These are phyloP conservation scores for Apomyelois bistriatella DNA, from an alignment of 2,888 invertebrate species.

Conservation along the genomic window DNA sequence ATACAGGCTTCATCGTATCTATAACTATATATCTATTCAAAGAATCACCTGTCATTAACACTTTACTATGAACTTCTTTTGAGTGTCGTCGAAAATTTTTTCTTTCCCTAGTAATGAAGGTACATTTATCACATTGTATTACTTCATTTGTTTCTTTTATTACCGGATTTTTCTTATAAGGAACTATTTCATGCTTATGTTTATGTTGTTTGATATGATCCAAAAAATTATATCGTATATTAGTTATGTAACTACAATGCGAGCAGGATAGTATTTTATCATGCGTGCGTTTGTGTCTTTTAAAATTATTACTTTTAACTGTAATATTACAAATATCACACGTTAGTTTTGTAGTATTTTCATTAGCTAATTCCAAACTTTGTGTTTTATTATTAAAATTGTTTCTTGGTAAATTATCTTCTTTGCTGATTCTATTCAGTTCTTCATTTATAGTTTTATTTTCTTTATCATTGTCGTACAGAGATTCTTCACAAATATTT, in stretches of 20 bases:
- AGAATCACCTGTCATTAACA: background rate
- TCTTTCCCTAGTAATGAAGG: background rate
- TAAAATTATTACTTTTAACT: background rate
- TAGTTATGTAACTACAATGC: conserved; percentile 1
- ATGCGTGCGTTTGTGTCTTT: background rate
- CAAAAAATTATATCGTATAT: background rate
- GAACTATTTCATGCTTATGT: no score
- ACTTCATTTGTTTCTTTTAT: no score
- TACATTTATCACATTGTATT: background rate
- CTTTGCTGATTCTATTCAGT: background rate
- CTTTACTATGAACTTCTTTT: background rate
- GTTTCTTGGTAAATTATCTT: background rate
- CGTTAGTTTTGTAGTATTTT: background rate
- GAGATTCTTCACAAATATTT: background rate
- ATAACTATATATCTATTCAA: background rate
- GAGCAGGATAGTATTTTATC: background rate
- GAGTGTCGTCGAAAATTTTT: background rate
- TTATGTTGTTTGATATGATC: no score
- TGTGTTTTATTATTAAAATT: background rate
- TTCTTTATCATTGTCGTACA: background rate
- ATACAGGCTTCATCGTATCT: background rate
- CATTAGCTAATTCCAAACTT: background rate
- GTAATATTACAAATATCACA: conserved; percentile 11
- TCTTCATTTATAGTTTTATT: background rate
- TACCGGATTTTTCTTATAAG: no score